These are phyloP conservation scores for Neuroterus valhalla DNA, from an alignment of 1,140 invertebrate genomes.

Conservation along the genomic window DNA sequence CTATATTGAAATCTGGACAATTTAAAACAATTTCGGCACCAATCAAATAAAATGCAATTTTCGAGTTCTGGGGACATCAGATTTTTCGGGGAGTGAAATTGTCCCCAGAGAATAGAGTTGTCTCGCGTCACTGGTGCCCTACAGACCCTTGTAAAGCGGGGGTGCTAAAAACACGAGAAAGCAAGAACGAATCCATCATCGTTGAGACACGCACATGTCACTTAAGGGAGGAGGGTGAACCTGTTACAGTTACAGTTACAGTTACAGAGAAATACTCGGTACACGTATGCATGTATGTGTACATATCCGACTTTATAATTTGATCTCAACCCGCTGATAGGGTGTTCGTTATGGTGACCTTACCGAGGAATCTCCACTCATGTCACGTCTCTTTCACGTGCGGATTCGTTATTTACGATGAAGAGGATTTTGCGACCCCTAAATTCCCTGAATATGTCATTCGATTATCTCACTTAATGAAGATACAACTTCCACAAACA, in stretches of 20 bases:
- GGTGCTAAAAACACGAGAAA: conserved; percentile 29
- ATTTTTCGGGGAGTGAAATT: too few species aligned
- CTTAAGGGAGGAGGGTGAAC: conserved; percentile 34
- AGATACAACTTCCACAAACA: neutral
- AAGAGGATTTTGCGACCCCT: conserved; percentile 1
- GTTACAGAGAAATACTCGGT: neutral
- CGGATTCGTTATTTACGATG: conserved; percentile 10
- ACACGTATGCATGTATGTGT: conserved; percentile 5
- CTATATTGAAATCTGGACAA: too few species aligned
- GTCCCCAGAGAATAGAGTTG: neutral
- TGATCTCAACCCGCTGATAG: conserved; percentile 47
- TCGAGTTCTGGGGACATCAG: neutral
- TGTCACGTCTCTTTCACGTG: conserved; percentile 12
- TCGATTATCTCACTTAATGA: conserved; percentile 21
- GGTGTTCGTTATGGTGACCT: conserved; percentile 16
- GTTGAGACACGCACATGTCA: conserved; percentile 52
- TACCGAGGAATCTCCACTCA: conserved; percentile 3
- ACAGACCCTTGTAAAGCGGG: neutral
- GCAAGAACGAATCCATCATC: conserved; percentile 51
- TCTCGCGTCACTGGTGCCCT: neutral
- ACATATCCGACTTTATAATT: conserved; percentile 49
- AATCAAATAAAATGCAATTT: neutral
- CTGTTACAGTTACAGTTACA: conserved; percentile 7
- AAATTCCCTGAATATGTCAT: neutral
- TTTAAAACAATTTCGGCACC: too few species aligned